These are phyloP conservation scores for Balanococcus diminutus DNA, from an alignment of 2,888 invertebrate species.

Conservation along the genomic window DNA sequence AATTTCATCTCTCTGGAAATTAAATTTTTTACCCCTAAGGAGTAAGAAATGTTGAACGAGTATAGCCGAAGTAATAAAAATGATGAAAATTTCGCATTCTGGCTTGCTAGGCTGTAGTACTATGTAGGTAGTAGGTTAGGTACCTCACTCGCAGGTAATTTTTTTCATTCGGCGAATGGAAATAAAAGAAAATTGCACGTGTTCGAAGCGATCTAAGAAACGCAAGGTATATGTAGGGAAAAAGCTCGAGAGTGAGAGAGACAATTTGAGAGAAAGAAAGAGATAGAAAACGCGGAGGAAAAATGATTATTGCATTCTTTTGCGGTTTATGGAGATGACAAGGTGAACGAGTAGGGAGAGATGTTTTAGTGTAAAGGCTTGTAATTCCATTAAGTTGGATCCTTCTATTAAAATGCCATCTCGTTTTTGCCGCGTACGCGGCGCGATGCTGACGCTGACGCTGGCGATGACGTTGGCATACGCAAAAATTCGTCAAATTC, in stretches of 20 bases:
- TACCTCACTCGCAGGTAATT: background rate
- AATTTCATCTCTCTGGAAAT: background rate
- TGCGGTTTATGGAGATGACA: slow-evolving; percentile 13
- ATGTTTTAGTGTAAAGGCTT: slow-evolving; percentile 30
- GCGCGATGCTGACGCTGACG: background rate
- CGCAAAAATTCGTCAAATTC: slow-evolving; percentile 16
- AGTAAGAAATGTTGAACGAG: background rate
- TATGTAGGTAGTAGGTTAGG: no score
- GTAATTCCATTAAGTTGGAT: slow-evolving; percentile 38
- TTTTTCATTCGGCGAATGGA: slow-evolving; percentile 3
- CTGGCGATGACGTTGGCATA: background rate
- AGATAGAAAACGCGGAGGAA: background rate
- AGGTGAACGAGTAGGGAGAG: slow-evolving; percentile 16
- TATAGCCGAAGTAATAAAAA: slow-evolving; percentile 17
- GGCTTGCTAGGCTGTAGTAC: background rate
- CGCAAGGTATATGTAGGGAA: background rate
- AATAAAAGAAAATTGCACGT: slow-evolving; percentile 36
- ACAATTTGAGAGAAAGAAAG: no score
- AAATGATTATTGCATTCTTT: slow-evolving; percentile 33
- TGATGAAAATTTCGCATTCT: background rate
- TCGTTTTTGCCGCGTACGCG: background rate
- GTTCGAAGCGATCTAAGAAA: background rate
- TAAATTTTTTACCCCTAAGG: background rate
- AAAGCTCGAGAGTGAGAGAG: background rate
- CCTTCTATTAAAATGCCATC: slow-evolving; percentile 34